Base-by-base conservation (phyloP, 2,797 vertebrate species). In the Karalla daura region DNA sequence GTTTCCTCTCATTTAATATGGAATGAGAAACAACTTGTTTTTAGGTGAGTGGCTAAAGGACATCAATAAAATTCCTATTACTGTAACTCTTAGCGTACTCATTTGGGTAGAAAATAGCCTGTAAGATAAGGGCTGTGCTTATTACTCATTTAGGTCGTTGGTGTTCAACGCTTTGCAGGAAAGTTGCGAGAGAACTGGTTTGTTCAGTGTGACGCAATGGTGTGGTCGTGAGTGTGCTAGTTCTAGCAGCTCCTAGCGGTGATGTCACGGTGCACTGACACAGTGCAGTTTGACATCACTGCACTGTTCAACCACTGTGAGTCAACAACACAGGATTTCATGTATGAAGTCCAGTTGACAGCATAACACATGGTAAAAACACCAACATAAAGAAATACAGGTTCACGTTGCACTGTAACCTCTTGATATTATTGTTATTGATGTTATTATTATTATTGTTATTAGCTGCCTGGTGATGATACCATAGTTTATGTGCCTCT, bases 21-120 rank as follows among this genome's bases (percentile, higher is more conserved):
- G 21, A 59, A 15, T 59, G 14, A 52, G 33, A 59, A 53, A 39
- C n/a, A 32, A 24, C 24, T 33, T 41, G 7, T 49, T 13, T 30
- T 36, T 20, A 52, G 20, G 15, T 21, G 5, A 12, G 2, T 14
- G 3, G 12, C 13, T 28, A n/a, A 51, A 36, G 54, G 23, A 18
- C 13, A 15, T 20, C 7, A 30, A 39, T 55, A 15, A 30, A 53
- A 49, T 9, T 7, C 3, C 9, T 2, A 44, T 28, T n/a, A 36
- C 7, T 30, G 24, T 13, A 37, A n/a, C n/a, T n/a, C 23, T 2
- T 41, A 21, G 11, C 27, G 9, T 5, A 21, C 47, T 20, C n/a
- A n/a, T 27, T 39, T 5, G 7, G 5, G 7, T 7, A 3, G 18
- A 5, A 61, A 39, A 47, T 21, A 8, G 33, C n/a, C 14, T 47